These are phyloP conservation scores for Drosophila demipolita DNA, from an alignment of 2,888 invertebrate species.

Conservation along the genomic window DNA sequence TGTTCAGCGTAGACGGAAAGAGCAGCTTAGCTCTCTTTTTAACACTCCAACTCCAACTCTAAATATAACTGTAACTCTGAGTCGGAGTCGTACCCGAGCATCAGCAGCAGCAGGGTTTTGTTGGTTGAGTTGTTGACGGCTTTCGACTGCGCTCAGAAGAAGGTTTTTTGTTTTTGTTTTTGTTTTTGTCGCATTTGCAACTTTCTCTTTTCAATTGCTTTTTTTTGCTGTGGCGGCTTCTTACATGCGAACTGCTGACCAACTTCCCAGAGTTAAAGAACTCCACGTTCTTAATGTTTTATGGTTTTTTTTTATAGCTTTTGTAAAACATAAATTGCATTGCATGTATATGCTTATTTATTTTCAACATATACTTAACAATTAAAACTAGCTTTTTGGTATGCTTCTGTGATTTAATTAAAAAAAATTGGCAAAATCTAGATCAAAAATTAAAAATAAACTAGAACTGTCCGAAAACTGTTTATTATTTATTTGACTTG, in stretches of 20 bases:
- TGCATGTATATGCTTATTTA: background rate
- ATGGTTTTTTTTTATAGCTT: background rate
- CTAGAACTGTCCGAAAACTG: background rate
- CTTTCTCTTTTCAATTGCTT: slow-evolving; percentile 78
- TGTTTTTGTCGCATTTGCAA: slow-evolving; percentile 54
- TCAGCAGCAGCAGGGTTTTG: slow-evolving; percentile 4
- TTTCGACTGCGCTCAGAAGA: slow-evolving; percentile 70
- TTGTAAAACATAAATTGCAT: background rate
- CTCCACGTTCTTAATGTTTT: background rate
- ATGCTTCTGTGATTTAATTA: background rate
- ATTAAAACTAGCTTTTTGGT: background rate
- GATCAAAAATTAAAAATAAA: background rate
- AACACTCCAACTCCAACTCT: background rate
- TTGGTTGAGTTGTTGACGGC: slow-evolving; percentile 49
- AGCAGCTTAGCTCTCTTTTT: slow-evolving; percentile 7
- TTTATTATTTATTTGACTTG: background rate
- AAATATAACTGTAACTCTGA: slow-evolving; percentile 2
- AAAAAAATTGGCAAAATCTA: background rate
- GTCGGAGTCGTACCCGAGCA: background rate
- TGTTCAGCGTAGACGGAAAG: background rate
- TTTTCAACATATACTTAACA: background rate
- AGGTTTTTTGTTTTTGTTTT: slow-evolving; percentile 47
- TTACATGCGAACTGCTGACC: slow-evolving; percentile 43
- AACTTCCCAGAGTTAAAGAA: slow-evolving; percentile 22
- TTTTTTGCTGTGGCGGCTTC: slow-evolving; percentile 35